phyloP scores from a whole-genome alignment of 1,140 invertebrate genomes.

The Microplitis mediator region DNA sequence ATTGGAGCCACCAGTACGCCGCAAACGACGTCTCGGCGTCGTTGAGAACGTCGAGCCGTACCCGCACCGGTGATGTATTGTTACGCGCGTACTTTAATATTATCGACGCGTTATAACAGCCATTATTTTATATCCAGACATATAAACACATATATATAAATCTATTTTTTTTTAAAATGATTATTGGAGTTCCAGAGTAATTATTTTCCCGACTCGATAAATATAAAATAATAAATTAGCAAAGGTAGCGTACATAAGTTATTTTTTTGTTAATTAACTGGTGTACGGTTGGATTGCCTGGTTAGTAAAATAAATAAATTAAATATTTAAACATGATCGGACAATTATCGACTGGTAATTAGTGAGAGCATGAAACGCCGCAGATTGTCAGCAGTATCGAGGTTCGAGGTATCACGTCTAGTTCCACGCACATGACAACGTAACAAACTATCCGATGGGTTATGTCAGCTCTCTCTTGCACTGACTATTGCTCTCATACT shows the following conservation, averaged over 20 bases:
- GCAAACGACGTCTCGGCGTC: conserved; percentile 12
- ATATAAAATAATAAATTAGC: too few species aligned
- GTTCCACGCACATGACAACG: conserved; percentile 20
- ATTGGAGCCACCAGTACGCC: conserved; percentile 11
- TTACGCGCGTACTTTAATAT: conserved; percentile 15
- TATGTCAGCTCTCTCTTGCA: not conserved
- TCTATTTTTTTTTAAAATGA: not conserved
- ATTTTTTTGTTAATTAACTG: too few species aligned
- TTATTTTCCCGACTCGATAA: too few species aligned
- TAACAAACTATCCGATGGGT: conserved; percentile 17
- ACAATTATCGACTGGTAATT: conserved; percentile 26
- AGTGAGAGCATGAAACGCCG: not conserved
- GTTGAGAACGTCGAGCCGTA: conserved; percentile 17
- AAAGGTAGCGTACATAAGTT: too few species aligned
- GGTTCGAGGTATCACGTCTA: not conserved
- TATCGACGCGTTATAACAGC: conserved; percentile 2
- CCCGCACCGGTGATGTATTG: conserved; percentile 20
- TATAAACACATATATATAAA: not conserved
- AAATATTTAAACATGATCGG: conserved; percentile 10
- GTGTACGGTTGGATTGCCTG: too few species aligned
- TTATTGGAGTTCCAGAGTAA: too few species aligned
- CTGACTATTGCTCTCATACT: not conserved
- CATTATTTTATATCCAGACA: not conserved
- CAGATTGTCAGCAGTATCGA: conserved; percentile 24
- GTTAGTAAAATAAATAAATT: not conserved